A percentile compares a stretch with the other conserved stretches of the same genome.
phyloP scores from a whole-genome alignment of 2,888 invertebrate species.

The Kuschelorhynchus macadamiae region DNA sequence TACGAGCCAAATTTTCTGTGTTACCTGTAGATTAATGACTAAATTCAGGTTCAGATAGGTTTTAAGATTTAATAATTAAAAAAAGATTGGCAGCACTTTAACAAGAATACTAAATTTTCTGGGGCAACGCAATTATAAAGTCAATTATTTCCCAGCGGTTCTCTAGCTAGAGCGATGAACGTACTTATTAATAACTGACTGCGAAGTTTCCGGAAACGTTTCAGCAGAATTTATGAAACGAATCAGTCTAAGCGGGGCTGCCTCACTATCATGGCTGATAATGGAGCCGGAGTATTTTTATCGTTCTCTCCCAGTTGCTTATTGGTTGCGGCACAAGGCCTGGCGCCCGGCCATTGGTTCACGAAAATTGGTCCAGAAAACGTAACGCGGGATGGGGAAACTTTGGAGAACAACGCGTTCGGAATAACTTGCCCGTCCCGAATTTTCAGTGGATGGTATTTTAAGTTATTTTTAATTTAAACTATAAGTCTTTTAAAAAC shows the following conservation, averaged over 20 bases:
- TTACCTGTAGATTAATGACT: too few relatives aligned
- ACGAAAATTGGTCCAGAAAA: slow-evolving; percentile 71
- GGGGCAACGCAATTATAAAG: slow-evolving; percentile 52
- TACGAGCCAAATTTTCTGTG: too few relatives aligned
- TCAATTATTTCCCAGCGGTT: slow-evolving; percentile 49
- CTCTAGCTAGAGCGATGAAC: slow-evolving; percentile 53
- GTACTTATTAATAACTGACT: slow-evolving; percentile 65
- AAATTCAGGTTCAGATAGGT: too few relatives aligned
- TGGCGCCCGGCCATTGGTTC: slow-evolving; percentile 68
- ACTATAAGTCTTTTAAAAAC: too few relatives aligned
- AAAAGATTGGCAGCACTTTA: slow-evolving; percentile 5
- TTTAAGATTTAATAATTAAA: too few relatives aligned
- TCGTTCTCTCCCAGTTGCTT: slow-evolving; percentile 67
- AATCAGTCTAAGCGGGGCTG: slow-evolving; percentile 65
- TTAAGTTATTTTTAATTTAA: too few relatives aligned
- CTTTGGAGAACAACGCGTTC: slow-evolving; percentile 17
- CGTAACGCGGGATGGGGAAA: slow-evolving; percentile 35
- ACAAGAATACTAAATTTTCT: slow-evolving; percentile 26
- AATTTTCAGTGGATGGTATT: background rate
- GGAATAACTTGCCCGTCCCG: slow-evolving; percentile 29
- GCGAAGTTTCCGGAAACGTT: slow-evolving; percentile 53
- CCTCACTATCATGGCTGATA: slow-evolving; percentile 70
- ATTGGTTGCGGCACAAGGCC: slow-evolving; percentile 69
- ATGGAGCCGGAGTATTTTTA: slow-evolving; percentile 69
- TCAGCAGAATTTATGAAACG: slow-evolving; percentile 67